These are phyloP conservation scores for Limnephilus rhombicus DNA, from an alignment of 2,888 invertebrate genomes.

Conservation along the genomic window DNA sequence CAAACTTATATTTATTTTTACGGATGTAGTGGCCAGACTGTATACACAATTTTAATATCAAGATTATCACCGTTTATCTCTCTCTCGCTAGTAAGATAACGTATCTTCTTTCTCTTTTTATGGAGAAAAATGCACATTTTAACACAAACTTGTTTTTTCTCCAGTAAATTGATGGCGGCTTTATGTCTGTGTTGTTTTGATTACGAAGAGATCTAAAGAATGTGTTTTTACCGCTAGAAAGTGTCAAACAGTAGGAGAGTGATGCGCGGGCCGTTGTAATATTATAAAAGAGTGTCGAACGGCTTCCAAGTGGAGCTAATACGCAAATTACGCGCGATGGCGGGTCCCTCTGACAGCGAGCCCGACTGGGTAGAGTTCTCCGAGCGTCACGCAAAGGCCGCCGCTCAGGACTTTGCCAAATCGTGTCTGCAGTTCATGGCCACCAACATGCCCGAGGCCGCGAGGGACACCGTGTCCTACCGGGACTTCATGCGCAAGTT, in stretches of 20 bases:
- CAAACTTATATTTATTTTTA: conserved; percentile 30
- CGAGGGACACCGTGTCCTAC: conserved; percentile 83
- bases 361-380: conserved; percentile 90
- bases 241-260: conserved; percentile 37
- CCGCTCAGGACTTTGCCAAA: conserved; percentile 93
- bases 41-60: conserved; percentile 39
- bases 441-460: conserved; percentile 82
- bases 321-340: conserved; percentile 73
- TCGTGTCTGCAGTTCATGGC: conserved; percentile 89
- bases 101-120: conserved; percentile 44
- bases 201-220: conserved; percentile 35
- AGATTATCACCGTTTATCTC: conserved; percentile 43
- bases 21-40: conserved; percentile 46
- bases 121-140: conserved; percentile 59
- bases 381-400: conserved; percentile 90
- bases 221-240: conserved; percentile 34
- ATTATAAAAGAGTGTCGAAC: conserved; percentile 45
- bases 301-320: conserved; percentile 74
- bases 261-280: conserved; percentile 49
- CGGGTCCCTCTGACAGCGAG: conserved; percentile 80
- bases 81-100: neutral
- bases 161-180: conserved; percentile 53
- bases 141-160: conserved; percentile 58
- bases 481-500: conserved; percentile 90
- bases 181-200: conserved; percentile 60